Base-by-base conservation (phyloP, 2,113 vertebrate species). In the Vicugna pacos region DNA sequence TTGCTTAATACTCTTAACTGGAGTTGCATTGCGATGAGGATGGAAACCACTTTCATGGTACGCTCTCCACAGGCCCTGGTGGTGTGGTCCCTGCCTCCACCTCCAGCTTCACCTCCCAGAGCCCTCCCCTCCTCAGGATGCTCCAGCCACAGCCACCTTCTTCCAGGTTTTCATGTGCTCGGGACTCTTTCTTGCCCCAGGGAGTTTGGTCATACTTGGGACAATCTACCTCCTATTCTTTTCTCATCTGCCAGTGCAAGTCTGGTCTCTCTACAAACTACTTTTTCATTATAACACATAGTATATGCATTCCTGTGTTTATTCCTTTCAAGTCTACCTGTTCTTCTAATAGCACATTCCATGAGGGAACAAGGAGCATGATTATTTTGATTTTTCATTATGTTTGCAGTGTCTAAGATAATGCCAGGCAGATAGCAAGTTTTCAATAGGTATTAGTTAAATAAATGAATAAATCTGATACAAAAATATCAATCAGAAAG, bases 301-400 rank as follows among this genome's bases (percentile, higher is more conserved):
- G 10, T 69, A 3, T 77, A n/a, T 42, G 14, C 8, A 50, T 52
- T 76, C 8, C 17, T 62, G 8, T 65, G 19, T 64, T n/a, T 52
- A 28, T 56, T 60, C 28, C 75, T 93, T 56, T 89, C 9, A 60
- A 58, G 28, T 72, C 30, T 82, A 60, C 42, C 20, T 48, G 28
- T 62, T 15, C 73, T 20, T 89, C 17, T 64, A 50, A 20, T 70
- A 42, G 15, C 15, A 94, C 75, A 1, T 32, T 93, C 14, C 13
- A 10, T 32, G 20, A 91, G 20, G 42, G 17, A 65, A 42, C 38
- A 69, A 72, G 16, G 15, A 50, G 0, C 65, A 30, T 35, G 54
- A 75, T 76, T 84, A 65, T 76, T 96, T 93, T 64, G 20, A 48
- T 50, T 91, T 91, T 95, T 54, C 13, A 58, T n/a, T 88, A 5